Base-by-base conservation (phyloP, 2,888 invertebrate genomes). In the Rutpela maculata region DNA sequence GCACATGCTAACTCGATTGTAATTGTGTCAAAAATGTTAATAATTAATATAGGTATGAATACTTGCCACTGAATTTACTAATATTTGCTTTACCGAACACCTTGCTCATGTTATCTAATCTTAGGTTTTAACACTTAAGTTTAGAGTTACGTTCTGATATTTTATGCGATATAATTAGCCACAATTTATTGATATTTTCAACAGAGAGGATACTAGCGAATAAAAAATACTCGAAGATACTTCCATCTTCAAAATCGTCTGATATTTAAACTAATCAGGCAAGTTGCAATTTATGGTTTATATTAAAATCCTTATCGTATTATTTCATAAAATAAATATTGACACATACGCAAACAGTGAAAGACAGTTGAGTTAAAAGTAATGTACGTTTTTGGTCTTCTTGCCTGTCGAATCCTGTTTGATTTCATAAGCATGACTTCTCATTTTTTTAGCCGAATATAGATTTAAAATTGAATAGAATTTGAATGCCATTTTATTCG, bases 51-150 rank as follows among this genome's bases (percentile, higher is more conserved):
- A 26, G 59, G 43, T n/a, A 70, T 15, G 57, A 18, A 31, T 15
- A 59, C 10, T 19, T 69, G 59, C 60, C 38, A 43, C 60, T 70
- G 56, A 60, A 70, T 60, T 59, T 60, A 22, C 19, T 35, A 72
- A 18, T 55, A 18, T 68, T 56, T 74, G 31, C 26, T 38, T 62
- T 69, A 26, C 22, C 11, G n/a, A 75, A 76, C 60, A 31, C 74
- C 73, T 68, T 72, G 68, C 7, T 55, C 15, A 38, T 35, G 67
- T 80, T 80, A 80, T 80, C 80, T 80, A 80, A 80, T 80, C 80
- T 78, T 72, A 65, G 60, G 73, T 43, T 74, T 74, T 55, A 22
- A 60, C 67, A 80, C 78, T 76, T 72, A 78, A 78, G 59, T 60
- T 18, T 59, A 57, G 56, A 74, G 75, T 31, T 74, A 72, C 76